phyloP scores from a whole-genome alignment of 2,797 vertebrate genomes.

The Geotrypetes seraphini region DNA sequence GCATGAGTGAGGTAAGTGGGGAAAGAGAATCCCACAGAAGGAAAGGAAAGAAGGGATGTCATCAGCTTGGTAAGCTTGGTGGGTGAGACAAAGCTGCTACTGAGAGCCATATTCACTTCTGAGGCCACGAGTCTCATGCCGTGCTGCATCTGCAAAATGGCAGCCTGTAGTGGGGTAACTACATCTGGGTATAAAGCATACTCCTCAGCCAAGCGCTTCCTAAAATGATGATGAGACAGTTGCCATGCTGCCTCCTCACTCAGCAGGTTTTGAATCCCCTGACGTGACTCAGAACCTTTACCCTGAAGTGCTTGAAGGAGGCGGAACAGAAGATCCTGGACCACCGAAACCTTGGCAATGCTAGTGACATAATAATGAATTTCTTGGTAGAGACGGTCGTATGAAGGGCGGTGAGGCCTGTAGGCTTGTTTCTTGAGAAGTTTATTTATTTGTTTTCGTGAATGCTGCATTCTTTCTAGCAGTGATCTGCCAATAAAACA shows the following conservation, averaged over 20 bases:
- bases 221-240: constrained; percentile 79
- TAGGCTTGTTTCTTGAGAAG: constrained; percentile 85
- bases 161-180: constrained; percentile 64
- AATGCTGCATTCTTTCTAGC: constrained; percentile 71
- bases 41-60: constrained; percentile 70
- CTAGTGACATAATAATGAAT: constrained; percentile 80
- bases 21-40: constrained; percentile 52
- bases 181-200: constrained; percentile 77
- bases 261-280: constrained; percentile 61
- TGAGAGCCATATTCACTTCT: constrained; percentile 50
- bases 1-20: constrained; percentile 75
- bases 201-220: constrained; percentile 68
- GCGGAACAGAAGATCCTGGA: constrained; percentile 72
- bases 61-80: constrained; percentile 48
- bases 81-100: constrained; percentile 36
- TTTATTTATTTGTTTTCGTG: constrained; percentile 68
- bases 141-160: constrained; percentile 78
- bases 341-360: constrained; percentile 61
- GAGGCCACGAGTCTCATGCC: constrained; percentile 85
- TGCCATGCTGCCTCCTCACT: constrained; percentile 90
- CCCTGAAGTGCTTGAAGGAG: constrained; percentile 62
- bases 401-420: constrained; percentile 65
- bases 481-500: constrained; percentile 68
- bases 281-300: constrained; percentile 51
- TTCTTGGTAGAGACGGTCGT: constrained; percentile 77